Conservation (phyloP, 2,797 vertebrate genomes). For the Ispidina picta region DNA sequence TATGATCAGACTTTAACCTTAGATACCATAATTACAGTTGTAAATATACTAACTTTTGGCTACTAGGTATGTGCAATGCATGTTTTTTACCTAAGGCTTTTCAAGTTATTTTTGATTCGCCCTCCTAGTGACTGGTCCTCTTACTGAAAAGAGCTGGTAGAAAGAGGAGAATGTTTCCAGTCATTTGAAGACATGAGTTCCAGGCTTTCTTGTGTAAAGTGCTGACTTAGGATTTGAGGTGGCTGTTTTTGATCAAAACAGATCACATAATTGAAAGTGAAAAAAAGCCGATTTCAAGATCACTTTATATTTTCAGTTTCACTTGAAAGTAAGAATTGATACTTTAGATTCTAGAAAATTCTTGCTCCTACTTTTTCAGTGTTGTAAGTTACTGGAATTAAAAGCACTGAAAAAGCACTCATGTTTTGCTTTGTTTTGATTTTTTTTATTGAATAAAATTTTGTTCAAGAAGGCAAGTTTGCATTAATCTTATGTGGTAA, state of each 20-base stretch:
- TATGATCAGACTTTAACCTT: background rate
- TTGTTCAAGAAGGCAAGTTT: background rate
- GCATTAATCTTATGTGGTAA: background rate
- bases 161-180: background rate
- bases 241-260: background rate
- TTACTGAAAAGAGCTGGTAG: background rate
- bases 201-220: background rate
- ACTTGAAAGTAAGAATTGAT: background rate
- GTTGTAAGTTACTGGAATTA: background rate
- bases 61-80: background rate
- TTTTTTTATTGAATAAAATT: background rate
- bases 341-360: background rate
- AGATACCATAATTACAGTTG: background rate
- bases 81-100: background rate
- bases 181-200: rapidly evolving
- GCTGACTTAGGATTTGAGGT: background rate
- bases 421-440: too few species aligned
- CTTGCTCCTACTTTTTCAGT: background rate
- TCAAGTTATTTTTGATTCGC: background rate
- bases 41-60: background rate
- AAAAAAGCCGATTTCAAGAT: background rate
- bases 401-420: background rate
- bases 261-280: background rate
- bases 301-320: background rate
- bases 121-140: background rate